Conservation (phyloP, 2,113 vertebrate species). For the Vulpes ferrilata region DNA sequence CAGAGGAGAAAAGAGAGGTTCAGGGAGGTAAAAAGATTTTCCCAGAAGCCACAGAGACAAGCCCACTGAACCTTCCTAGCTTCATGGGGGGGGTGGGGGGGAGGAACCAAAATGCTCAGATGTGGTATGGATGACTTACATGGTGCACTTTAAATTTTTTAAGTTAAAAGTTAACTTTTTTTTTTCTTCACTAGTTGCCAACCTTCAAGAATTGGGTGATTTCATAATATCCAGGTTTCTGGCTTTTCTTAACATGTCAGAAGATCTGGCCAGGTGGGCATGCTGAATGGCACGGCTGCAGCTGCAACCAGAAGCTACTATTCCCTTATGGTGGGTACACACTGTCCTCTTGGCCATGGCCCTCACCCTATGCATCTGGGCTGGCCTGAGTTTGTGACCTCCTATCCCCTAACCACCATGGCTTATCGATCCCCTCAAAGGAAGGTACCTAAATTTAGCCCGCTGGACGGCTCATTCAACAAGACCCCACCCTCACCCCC, state of each 20-base stretch:
- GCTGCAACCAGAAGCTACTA: not conserved
- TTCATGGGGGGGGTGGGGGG: not conserved
- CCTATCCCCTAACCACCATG: too few relatives aligned
- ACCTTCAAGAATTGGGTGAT: not conserved
- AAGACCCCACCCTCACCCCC: not conserved
- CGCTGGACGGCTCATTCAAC: not conserved
- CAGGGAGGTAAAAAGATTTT: not conserved
- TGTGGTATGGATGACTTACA: not conserved
- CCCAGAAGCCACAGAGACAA: not conserved
- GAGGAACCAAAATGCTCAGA: not conserved
- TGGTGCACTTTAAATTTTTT: not conserved
- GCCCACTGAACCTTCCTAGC: not conserved
- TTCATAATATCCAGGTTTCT: not conserved
- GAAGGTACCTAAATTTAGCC: not conserved
- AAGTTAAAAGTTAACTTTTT: not conserved
- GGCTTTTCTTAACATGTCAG: not conserved
- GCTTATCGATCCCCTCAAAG: not conserved
- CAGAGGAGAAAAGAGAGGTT: not conserved
- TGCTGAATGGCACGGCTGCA: too few relatives aligned
- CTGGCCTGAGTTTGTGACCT: too few relatives aligned
- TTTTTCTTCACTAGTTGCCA: not conserved
- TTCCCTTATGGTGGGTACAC: too few relatives aligned
- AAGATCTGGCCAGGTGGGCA: not conserved
- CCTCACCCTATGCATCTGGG: not conserved
- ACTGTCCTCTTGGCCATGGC: not conserved